phyloP scores from a whole-genome alignment of 2,113 vertebrate genomes.

The Asarcornis scutulata region DNA sequence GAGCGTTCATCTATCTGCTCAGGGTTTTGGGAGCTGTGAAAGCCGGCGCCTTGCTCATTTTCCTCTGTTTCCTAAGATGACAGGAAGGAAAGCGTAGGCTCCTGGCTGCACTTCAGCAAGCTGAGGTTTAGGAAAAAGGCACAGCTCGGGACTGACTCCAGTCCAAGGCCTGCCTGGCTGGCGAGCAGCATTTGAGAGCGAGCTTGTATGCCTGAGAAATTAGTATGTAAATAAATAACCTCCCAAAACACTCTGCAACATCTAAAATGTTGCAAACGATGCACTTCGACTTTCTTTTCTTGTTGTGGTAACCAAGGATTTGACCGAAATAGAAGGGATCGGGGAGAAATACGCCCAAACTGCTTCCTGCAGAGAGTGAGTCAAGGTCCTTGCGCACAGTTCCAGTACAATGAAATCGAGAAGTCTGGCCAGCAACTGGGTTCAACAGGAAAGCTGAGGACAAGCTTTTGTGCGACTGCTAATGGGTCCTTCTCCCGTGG shows the following conservation, averaged over 20 bases:
- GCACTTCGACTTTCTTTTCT: slow-evolving; percentile 20
- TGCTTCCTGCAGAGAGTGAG: slow-evolving; percentile 13
- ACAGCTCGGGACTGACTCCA: slow-evolving; percentile 3
- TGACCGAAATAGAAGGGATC: slow-evolving; percentile 35
- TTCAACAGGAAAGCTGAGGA: slow-evolving; percentile 61
- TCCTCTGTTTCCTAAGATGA: slow-evolving; percentile 27
- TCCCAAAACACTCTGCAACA: background rate
- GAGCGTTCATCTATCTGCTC: background rate
- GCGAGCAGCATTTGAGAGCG: background rate
- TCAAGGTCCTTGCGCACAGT: background rate
- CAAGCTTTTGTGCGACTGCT: slow-evolving; percentile 13
- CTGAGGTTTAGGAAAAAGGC: slow-evolving; percentile 45
- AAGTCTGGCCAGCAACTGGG: slow-evolving; percentile 46
- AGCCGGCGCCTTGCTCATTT: background rate
- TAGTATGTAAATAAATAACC: slow-evolving; percentile 15
- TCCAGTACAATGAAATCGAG: slow-evolving; percentile 26
- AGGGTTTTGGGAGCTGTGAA: background rate
- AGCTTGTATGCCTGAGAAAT: slow-evolving; percentile 27
- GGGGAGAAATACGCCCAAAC: background rate
- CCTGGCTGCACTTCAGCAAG: slow-evolving; percentile 14
- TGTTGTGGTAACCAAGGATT: background rate
- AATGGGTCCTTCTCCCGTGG: background rate
- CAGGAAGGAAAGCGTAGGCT: background rate
- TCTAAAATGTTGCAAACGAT: slow-evolving; percentile 29
- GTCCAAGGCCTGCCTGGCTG: slow-evolving; percentile 24